These are phyloP conservation scores for Erpetoichthys calabaricus DNA, from an alignment of 2,797 vertebrate genomes.

Conservation along the genomic window DNA sequence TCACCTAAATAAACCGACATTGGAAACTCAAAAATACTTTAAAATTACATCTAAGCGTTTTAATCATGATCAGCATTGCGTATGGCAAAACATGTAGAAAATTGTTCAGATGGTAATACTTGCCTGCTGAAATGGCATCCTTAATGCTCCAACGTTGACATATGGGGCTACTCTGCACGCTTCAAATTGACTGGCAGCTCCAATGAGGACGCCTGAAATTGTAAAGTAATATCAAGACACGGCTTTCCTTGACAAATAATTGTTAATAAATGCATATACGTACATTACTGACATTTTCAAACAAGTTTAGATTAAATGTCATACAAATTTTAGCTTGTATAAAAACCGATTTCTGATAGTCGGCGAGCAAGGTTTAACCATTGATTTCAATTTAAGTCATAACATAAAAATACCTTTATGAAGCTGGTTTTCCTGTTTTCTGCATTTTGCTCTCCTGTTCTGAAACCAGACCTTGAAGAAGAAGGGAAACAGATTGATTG, in stretches of 20 bases:
- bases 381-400: not conserved
- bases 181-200: slow-evolving; percentile 92
- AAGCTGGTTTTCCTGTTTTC: slow-evolving; percentile 94
- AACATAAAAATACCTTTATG: slow-evolving; percentile 75
- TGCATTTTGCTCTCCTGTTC: slow-evolving; percentile 93
- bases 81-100: too few species aligned
- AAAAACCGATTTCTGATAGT: too few species aligned
- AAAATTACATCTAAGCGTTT: too few species aligned
- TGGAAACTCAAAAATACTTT: too few species aligned
- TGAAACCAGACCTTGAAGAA: slow-evolving; percentile 92
- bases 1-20: too few species aligned
- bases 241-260: too few species aligned
- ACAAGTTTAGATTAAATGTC: too few species aligned
- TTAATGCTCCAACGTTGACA: slow-evolving; percentile 90
- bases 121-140: slow-evolving; percentile 98
- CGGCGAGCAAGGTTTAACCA: too few species aligned
- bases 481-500: slow-evolving; percentile 47
- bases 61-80: too few species aligned
- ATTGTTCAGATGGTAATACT: slow-evolving; percentile 33
- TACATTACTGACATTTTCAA: too few species aligned
- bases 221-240: not conserved
- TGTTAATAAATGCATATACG: too few species aligned
- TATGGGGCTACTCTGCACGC: slow-evolving; percentile 94
- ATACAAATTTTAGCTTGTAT: too few species aligned
- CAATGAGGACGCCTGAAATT: slow-evolving; percentile 81